Evolutionary conservation across 2,888 invertebrate genomes (phyloP).

Genomic region (Oscheius myriophilus): DNA sequence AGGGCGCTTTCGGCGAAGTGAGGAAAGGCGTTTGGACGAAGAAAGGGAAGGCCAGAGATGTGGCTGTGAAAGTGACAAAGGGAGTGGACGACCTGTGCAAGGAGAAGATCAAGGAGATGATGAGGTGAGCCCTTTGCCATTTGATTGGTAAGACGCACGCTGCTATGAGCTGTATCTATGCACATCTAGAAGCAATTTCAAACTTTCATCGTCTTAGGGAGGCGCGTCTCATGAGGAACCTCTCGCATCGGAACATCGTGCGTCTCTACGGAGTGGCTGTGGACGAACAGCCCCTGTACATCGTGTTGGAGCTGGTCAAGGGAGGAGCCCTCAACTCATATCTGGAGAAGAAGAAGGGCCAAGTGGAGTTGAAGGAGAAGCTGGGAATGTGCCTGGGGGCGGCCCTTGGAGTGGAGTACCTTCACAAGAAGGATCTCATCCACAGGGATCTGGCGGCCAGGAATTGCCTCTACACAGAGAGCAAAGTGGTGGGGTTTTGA

Average conservation of each 20-base stretch:
- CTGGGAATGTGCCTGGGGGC: no score
- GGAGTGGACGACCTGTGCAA: slow-evolving; percentile 23
- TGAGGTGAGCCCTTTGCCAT: slow-evolving; percentile 47
- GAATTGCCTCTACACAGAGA: slow-evolving; percentile 22
- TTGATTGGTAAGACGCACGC: no score
- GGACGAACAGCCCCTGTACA: no score
- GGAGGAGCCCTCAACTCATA: slow-evolving; percentile 28
- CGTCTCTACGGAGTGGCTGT: slow-evolving; percentile 43
- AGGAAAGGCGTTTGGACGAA: slow-evolving; percentile 30
- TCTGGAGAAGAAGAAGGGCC: slow-evolving; percentile 13
- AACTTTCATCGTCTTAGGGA: no score
- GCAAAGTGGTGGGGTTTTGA: no score
- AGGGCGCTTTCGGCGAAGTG: slow-evolving; percentile 46
- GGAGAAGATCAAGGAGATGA: no score
- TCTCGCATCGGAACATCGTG: slow-evolving; percentile 42
- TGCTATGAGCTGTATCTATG: no score
- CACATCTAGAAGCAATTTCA: no score
- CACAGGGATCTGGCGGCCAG: no score
- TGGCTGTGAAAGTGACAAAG: slow-evolving; percentile 37
- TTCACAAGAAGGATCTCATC: no score
- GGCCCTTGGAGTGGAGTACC: no score
- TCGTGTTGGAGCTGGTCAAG: slow-evolving; percentile 40
- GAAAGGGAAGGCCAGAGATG: slow-evolving; percentile 28
- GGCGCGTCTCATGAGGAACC: slow-evolving; percentile 39
- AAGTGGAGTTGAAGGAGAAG: no score